Percentiles rank a stretch among this genome's conserved stretches.
Evolutionary conservation across 2,113 vertebrate species (phyloP).

Genomic region (Ovis canadensis): DNA sequence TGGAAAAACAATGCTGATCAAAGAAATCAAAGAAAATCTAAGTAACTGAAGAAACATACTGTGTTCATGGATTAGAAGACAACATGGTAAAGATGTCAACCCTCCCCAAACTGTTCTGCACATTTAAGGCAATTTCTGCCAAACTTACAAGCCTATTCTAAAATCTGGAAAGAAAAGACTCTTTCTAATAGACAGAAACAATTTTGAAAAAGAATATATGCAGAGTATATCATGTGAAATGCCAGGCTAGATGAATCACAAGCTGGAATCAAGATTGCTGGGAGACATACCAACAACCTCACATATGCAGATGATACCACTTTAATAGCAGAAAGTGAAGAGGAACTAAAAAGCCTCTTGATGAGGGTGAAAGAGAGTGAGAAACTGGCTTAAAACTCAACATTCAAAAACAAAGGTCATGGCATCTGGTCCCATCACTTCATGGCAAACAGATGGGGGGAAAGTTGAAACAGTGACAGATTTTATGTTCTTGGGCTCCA

Average conservation of each 20-base stretch:
- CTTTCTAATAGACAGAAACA: background rate
- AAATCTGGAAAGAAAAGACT: background rate
- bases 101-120: background rate
- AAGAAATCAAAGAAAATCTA: background rate
- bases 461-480: background rate
- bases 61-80: background rate
- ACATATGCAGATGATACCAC: background rate
- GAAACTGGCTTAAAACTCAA: background rate
- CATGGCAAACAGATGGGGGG: background rate
- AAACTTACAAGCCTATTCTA: background rate
- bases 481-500: background rate
- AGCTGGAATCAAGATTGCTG: background rate
- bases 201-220: background rate
- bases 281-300: background rate
- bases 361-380: background rate
- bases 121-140: background rate
- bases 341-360: background rate
- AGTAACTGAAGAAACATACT: background rate
- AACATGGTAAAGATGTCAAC: background rate
- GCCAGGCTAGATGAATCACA: background rate
- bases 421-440: background rate
- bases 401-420: background rate
- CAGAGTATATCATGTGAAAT: background rate
- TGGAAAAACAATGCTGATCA: background rate
- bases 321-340: background rate